Percentiles rank a stretch among this genome's conserved stretches.
Conservation (phyloP, 2,113 vertebrate genomes). For the Geothlypis trichas region DNA sequence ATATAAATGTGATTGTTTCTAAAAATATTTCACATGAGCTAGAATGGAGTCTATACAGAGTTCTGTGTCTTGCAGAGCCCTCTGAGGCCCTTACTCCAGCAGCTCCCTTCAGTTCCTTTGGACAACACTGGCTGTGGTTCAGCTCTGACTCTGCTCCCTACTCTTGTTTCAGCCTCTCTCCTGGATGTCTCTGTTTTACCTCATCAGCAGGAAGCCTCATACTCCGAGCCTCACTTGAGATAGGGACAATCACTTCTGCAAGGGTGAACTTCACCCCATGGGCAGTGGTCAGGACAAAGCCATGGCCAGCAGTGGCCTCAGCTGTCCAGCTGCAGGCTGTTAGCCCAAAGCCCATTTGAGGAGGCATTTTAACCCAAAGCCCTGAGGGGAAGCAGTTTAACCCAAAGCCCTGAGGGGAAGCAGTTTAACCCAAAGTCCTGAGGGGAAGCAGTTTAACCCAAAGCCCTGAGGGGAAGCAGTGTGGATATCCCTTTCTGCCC, state of each 20-base stretch:
- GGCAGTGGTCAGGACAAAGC: background rate
- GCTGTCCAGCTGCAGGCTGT: background rate
- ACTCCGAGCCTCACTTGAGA: rapidly evolving
- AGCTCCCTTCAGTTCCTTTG: background rate
- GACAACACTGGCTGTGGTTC: background rate
- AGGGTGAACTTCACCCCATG: background rate
- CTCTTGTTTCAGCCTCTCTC: background rate
- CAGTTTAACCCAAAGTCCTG: background rate
- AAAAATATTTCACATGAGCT: background rate
- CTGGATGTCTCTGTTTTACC: background rate
- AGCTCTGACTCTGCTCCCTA: background rate
- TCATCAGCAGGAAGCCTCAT: no score
- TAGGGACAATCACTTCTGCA: rapidly evolving
- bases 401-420: background rate
- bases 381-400: background rate
- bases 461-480: background rate
- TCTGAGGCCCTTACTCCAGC: background rate
- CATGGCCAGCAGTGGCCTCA: rapidly evolving
- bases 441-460: background rate
- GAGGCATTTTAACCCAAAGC: background rate
- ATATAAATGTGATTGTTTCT: background rate
- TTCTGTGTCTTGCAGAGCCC: background rate
- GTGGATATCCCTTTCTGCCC: background rate
- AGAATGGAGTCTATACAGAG: background rate
- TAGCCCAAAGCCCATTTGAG: background rate